phyloP scores from a whole-genome alignment of 2,797 vertebrate genomes.

The Zalophus californianus region DNA sequence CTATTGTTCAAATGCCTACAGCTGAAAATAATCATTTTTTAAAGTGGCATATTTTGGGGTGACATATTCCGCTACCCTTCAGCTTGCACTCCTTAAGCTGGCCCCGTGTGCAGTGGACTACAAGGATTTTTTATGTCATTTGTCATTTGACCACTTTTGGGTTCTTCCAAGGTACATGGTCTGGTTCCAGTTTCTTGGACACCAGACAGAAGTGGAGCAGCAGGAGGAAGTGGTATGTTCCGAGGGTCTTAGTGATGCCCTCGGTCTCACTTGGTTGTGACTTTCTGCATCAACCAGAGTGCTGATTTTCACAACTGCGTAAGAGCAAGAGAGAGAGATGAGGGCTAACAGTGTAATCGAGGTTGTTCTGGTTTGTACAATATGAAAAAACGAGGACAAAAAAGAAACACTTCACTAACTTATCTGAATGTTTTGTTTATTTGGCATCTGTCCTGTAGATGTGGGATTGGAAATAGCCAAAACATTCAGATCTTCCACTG shows the following conservation, averaged over 20 bases:
- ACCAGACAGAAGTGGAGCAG: background rate
- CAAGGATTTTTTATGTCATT: background rate
- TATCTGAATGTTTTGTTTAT: background rate
- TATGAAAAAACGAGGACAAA: background rate
- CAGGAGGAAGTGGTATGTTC: background rate
- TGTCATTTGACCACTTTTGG: background rate
- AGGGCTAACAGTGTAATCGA: background rate
- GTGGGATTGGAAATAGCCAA: background rate
- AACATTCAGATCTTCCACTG: background rate
- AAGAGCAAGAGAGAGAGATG: background rate
- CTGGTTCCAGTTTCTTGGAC: background rate
- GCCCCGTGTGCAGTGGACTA: background rate
- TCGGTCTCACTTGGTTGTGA: background rate
- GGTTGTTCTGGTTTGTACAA: background rate
- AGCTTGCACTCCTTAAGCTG: background rate
- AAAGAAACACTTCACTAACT: background rate
- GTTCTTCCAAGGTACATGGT: background rate
- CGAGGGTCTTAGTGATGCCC: background rate
- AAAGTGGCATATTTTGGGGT: background rate
- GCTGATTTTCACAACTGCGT: background rate
- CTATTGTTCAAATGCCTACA: background rate
- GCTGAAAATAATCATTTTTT: background rate
- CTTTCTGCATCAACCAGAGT: background rate
- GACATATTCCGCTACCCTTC: background rate
- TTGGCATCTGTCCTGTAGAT: background rate